phyloP scores from a whole-genome alignment of 2,797 vertebrate genomes.

The Miichthys miiuy region DNA sequence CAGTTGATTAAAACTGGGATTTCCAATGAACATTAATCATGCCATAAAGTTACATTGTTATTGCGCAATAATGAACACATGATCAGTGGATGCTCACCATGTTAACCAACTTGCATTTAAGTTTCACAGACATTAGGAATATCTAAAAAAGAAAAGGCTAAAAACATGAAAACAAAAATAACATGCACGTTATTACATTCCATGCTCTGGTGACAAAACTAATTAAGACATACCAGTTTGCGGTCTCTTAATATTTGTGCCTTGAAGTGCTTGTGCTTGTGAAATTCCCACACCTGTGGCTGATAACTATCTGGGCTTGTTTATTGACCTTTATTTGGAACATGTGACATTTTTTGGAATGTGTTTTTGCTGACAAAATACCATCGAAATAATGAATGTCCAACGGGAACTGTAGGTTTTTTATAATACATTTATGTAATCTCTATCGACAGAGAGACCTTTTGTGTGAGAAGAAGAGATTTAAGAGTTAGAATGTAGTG shows the following conservation, averaged over 20 bases:
- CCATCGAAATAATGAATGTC: not conserved
- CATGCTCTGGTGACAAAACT: not conserved
- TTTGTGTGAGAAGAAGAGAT: slow-evolving; percentile 28
- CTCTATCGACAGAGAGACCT: slow-evolving; percentile 19
- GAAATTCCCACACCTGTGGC: not conserved
- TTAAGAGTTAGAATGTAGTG: slow-evolving; percentile 3
- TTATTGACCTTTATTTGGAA: slow-evolving; percentile 5
- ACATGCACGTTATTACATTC: not conserved
- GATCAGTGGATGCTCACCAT: not conserved
- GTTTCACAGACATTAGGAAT: not conserved
- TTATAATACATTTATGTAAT: not conserved
- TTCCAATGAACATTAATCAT: not conserved
- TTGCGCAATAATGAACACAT: not conserved
- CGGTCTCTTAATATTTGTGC: not conserved
- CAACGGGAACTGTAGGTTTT: not conserved
- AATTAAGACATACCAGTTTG: not conserved
- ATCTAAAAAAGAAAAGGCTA: not conserved
- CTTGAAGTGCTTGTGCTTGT: not conserved
- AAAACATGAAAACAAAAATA: not conserved
- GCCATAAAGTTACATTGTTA: not conserved
- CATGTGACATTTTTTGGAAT: slow-evolving; percentile 4
- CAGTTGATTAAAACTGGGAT: not conserved
- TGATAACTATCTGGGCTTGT: not conserved
- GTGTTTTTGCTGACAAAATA: not conserved
- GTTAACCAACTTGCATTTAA: not conserved